Conservation (phyloP, 2,888 invertebrate species). For the Phortica okadai region DNA sequence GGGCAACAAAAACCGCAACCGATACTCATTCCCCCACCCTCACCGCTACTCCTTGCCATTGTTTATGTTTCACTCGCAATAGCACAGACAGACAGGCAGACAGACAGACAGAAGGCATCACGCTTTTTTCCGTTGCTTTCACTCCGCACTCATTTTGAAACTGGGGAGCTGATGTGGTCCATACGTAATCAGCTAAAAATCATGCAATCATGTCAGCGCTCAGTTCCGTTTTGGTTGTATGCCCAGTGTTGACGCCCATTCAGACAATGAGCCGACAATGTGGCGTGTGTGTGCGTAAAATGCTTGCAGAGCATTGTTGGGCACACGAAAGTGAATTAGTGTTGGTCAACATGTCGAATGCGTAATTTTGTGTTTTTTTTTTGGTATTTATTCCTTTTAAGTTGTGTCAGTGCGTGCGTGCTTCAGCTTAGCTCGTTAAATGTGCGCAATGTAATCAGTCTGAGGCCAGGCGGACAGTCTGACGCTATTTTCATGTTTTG, state of each 20-base stretch:
- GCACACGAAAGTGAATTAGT: constrained; percentile 22
- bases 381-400: neutral
- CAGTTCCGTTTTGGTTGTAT: constrained; percentile 20
- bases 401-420: neutral
- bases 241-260: neutral
- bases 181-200: constrained; percentile 55
- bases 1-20: neutral
- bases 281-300: neutral
- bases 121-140: neutral
- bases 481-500: constrained; percentile 18
- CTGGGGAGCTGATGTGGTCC: constrained; percentile 37
- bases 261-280: constrained; percentile 4
- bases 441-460: constrained; percentile 1
- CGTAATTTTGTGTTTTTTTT: neutral
- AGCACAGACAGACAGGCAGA: constrained; percentile 31
- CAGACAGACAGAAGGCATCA: neutral
- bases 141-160: neutral
- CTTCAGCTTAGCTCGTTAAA: neutral
- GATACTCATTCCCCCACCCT: neutral
- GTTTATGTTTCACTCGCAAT: neutral
- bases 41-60: no score
- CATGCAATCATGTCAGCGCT: constrained; percentile 52
- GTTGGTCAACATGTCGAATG: constrained; percentile 5
- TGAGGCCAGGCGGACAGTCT: neutral
- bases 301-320: neutral